A percentile compares a stretch with the other conserved stretches of the same genome.
Evolutionary conservation across 2,113 vertebrate species (phyloP).

Genomic region (Panthera leo): DNA sequence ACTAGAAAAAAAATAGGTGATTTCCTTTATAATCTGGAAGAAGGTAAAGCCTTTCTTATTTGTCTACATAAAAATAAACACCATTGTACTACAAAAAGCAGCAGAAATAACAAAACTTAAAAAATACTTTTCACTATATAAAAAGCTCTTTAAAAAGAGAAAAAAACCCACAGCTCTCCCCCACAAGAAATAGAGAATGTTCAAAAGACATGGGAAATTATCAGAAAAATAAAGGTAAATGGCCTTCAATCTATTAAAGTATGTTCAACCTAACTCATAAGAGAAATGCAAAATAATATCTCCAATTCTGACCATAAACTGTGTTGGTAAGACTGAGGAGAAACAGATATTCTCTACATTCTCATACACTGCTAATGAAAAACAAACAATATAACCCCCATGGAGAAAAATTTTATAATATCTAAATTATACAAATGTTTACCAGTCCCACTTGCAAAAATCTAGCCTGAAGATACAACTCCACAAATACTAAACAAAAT

Average conservation of each 20-base stretch:
- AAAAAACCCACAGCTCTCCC: neutral
- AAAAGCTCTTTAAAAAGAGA: neutral
- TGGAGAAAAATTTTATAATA: neutral
- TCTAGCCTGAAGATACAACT: neutral
- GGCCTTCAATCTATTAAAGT: neutral
- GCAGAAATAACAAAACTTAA: neutral
- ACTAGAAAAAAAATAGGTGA: neutral
- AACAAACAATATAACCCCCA: neutral
- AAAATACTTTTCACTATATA: neutral
- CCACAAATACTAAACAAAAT: neutral
- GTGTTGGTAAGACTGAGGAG: neutral
- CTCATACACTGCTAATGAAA: neutral
- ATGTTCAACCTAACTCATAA: neutral
- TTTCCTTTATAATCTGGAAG: neutral
- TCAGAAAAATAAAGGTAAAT: constrained; percentile 17
- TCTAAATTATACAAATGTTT: neutral
- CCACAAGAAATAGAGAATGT: neutral
- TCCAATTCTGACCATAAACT: neutral
- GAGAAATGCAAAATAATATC: constrained; percentile 5
- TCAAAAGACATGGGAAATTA: neutral
- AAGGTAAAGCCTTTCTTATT: neutral
- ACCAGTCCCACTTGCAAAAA: neutral
- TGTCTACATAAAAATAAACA: neutral
- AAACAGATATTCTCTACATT: neutral
- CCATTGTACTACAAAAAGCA: neutral